Conservation (phyloP, 2,113 vertebrate species). For the Megalops atlanticus region DNA sequence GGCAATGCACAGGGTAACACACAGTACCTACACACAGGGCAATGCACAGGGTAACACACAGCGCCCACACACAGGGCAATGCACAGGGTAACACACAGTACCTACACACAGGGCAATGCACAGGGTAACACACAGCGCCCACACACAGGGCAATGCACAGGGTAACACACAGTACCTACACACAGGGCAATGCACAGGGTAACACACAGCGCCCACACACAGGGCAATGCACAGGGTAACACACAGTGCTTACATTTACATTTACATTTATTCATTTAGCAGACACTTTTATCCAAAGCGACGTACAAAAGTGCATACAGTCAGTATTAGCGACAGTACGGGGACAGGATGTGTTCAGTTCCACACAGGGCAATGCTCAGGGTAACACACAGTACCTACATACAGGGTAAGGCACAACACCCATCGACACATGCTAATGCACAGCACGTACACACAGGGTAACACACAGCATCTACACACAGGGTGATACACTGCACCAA, state of each 20-base stretch:
- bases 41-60: not conserved
- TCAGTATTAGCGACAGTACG: too few species aligned
- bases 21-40: not conserved
- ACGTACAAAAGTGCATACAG: too few species aligned
- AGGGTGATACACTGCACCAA: too few species aligned
- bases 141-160: not conserved
- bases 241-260: not conserved
- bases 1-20: not conserved
- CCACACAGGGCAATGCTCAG: not conserved
- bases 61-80: not conserved
- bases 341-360: too few species aligned
- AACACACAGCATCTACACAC: too few species aligned
- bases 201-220: constrained; percentile 64
- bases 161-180: not conserved
- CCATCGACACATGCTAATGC: not conserved
- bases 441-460: not conserved
- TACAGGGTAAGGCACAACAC: not conserved
- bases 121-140: not conserved
- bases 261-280: too few species aligned
- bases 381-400: not conserved
- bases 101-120: not conserved
- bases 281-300: too few species aligned
- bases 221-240: constrained; percentile 56
- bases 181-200: too few species aligned
- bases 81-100: not conserved